phyloP scores from a whole-genome alignment of 2,113 vertebrate species.

The Andinoacara biseriatus region DNA sequence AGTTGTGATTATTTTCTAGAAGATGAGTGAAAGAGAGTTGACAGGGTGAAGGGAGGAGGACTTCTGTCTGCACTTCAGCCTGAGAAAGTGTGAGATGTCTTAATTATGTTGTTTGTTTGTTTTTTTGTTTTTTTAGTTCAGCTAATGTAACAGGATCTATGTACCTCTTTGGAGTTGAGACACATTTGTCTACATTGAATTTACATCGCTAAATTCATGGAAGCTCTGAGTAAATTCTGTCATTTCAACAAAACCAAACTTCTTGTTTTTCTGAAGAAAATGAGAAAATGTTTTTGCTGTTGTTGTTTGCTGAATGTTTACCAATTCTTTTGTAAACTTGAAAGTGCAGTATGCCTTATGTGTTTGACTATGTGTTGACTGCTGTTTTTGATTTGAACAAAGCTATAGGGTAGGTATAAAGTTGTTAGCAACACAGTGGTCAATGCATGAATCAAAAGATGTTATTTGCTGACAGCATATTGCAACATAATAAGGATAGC shows the following conservation, averaged over 20 bases:
- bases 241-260: not conserved
- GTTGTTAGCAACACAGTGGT: not conserved
- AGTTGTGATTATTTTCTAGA: conserved; percentile 9
- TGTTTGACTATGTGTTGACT: conserved; percentile 16
- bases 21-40: not conserved
- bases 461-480: too few species aligned
- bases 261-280: conserved; percentile 13
- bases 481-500: not conserved
- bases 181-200: not conserved
- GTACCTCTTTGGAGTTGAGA: not conserved
- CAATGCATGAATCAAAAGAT: too few species aligned
- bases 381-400: not conserved
- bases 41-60: too few species aligned
- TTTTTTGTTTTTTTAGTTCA: not conserved
- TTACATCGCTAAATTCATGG: not conserved
- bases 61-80: not conserved
- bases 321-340: conserved; percentile 39
- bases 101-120: not conserved
- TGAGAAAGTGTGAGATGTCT: not conserved
- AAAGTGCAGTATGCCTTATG: conserved; percentile 55
- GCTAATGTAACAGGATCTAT: not conserved
- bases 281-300: conserved; percentile 64
- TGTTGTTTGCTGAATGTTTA: conserved; percentile 65
- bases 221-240: not conserved
- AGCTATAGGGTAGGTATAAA: not conserved